A percentile compares a stretch with the other conserved stretches of the same genome.
phyloP scores from a whole-genome alignment of 1,140 invertebrate species.

The Eurosta solidaginis region DNA sequence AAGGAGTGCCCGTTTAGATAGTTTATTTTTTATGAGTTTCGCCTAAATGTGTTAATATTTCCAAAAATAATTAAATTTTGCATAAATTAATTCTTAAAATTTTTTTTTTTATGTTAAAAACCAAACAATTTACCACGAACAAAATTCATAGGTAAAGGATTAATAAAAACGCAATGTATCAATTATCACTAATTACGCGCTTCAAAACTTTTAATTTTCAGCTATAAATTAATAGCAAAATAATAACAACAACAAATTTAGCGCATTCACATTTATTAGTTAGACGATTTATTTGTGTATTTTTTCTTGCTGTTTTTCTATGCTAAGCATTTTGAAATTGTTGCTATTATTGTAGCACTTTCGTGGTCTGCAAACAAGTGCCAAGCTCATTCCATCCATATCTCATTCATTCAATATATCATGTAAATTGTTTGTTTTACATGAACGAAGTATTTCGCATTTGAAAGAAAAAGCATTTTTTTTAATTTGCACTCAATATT shows the following conservation, averaged over 20 bases:
- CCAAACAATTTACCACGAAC: too few species aligned
- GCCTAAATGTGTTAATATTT: too few species aligned
- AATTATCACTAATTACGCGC: background rate
- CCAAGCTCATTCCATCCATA: background rate
- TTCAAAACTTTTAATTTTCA: background rate
- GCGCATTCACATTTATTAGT: background rate
- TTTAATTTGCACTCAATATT: background rate
- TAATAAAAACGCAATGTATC: background rate
- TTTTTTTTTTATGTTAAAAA: too few species aligned
- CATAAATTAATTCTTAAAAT: too few species aligned
- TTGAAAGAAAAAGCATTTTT: background rate
- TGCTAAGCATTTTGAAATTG: background rate
- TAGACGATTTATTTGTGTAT: background rate
- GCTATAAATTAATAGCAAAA: background rate
- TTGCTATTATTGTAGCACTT: background rate
- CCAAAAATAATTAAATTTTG: too few species aligned
- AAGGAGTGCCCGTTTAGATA: too few species aligned
- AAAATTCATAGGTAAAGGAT: too few species aligned
- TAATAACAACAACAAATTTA: background rate
- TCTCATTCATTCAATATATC: slow-evolving; percentile 18
- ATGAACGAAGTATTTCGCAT: background rate
- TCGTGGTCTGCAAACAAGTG: slow-evolving; percentile 22
- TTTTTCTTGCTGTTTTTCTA: background rate
- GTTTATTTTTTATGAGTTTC: too few species aligned
- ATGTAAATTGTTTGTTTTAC: slow-evolving; percentile 28